Conservation (phyloP, 2,797 vertebrate genomes). For the Esox masquinongy region DNA sequence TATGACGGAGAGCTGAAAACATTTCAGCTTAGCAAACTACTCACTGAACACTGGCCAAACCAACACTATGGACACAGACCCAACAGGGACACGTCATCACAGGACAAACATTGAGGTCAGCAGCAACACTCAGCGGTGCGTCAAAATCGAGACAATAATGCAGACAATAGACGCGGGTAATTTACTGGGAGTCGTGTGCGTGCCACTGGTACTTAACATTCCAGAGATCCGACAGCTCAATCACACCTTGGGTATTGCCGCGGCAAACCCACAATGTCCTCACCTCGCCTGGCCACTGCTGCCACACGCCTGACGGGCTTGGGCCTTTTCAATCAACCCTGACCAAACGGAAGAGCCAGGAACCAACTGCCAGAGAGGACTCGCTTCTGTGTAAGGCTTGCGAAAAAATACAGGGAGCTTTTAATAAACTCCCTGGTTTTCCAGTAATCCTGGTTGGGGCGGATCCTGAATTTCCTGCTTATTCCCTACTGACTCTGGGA, state of each 20-base stretch:
- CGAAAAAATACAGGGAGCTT: too few species aligned
- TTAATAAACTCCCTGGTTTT: too few species aligned
- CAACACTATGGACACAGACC: not conserved
- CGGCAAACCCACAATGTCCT: not conserved
- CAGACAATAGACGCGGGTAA: not conserved
- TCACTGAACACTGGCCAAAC: not conserved
- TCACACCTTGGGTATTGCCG: not conserved
- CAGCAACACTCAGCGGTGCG: not conserved
- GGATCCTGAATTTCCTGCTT: too few species aligned
- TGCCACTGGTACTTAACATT: not conserved
- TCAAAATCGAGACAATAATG: not conserved
- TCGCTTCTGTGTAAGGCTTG: too few species aligned
- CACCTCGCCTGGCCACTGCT: not conserved
- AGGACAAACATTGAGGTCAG: not conserved
- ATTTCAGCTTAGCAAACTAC: not conserved
- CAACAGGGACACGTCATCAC: not conserved
- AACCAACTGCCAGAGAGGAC: too few species aligned
- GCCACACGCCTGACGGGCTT: not conserved
- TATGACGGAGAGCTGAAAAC: not conserved
- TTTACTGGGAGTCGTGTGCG: not conserved
- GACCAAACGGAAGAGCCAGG: not conserved
- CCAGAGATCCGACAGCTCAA: not conserved
- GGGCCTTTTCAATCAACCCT: not conserved
- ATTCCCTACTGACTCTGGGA: too few species aligned
- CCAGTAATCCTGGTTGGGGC: too few species aligned